Percentiles rank a stretch among this genome's conserved stretches.
Evolutionary conservation across 2,113 vertebrate genomes (phyloP).

Genomic region (Ciconia boyciana): DNA sequence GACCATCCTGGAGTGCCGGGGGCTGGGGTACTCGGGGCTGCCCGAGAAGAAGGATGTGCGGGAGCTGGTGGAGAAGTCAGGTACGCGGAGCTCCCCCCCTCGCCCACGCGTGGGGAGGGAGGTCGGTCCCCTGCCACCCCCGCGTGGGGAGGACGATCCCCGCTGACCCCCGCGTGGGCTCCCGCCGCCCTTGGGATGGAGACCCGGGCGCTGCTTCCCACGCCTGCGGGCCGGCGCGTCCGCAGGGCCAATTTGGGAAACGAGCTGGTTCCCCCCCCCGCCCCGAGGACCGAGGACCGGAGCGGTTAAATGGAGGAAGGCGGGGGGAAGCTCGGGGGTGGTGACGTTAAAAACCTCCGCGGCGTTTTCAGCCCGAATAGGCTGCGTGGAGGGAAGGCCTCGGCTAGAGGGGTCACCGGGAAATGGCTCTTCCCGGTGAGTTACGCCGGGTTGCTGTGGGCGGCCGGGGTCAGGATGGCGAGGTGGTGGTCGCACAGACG

Average conservation of each 20-base stretch:
- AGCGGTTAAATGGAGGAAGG: background rate
- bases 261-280: background rate
- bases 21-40: conserved; percentile 88
- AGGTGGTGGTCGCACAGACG: background rate
- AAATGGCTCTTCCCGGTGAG: rapidly evolving
- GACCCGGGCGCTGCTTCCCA: background rate
- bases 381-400: background rate
- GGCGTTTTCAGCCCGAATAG: background rate
- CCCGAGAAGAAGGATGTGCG: conserved; percentile 91
- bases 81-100: conserved; percentile 45
- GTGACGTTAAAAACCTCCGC: background rate
- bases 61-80: conserved; percentile 92
- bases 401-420: background rate
- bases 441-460: background rate
- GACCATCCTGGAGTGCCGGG: conserved; percentile 91
- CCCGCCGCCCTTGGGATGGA: background rate
- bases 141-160: background rate
- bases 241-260: background rate
- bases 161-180: background rate
- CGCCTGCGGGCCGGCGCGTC: background rate
- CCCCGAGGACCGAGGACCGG: background rate
- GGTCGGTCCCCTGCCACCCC: background rate
- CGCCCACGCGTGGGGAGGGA: background rate
- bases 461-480: background rate
- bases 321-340: background rate